Evolutionary conservation across 2,888 invertebrate species (phyloP), one percentile per base, ranked within the genome.

Genomic region (Cinara cedri): DNA sequence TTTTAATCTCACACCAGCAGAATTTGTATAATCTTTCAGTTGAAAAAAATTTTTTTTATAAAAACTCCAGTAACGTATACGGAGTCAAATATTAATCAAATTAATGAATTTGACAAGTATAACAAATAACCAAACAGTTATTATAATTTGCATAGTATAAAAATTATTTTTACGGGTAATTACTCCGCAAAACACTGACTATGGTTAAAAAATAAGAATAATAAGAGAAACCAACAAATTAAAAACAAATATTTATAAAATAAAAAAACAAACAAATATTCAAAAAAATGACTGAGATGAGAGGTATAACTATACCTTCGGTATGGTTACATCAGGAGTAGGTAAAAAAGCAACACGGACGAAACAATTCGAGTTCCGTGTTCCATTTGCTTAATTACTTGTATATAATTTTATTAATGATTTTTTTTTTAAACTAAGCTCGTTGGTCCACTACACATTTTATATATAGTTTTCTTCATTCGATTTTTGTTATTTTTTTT

Each of bases 231-330:
- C 62, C 34, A 42, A 68, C 46, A 70, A 63, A 66, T 26, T 71
- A 74, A 82, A 55, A 78, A 49, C 21, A 66, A 66, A 68, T 75
- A 83, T 65, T 63, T 62, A 63, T 72, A n/a, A 81, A 55, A 74
- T 26, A 65, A 82, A 75, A 62, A 68, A 13, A 44, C 46, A 65
- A 19, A 51, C 74, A 81, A 54, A 60, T 76, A 49, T 34, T 21
- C 11, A 55, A 21, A 62, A 34, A 16, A 34, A 34, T 8, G 63
- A 54, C 65, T 72, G 71, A 80, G 51, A 81, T 51, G 57, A 66
- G 60, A 66, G 60, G 74, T 16, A 80, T 62, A n/a, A n/a, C 19
- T 62, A n/a, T n/a, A n/a, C n/a, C n/a, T n/a, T n/a, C n/a, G n/a
- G n/a, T n/a, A n/a, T n/a, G n/a, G n/a, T n/a, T n/a, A 82, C 78